Evolutionary conservation across 2,113 vertebrate genomes (phyloP).

Genomic region (Lepus timidus): DNA sequence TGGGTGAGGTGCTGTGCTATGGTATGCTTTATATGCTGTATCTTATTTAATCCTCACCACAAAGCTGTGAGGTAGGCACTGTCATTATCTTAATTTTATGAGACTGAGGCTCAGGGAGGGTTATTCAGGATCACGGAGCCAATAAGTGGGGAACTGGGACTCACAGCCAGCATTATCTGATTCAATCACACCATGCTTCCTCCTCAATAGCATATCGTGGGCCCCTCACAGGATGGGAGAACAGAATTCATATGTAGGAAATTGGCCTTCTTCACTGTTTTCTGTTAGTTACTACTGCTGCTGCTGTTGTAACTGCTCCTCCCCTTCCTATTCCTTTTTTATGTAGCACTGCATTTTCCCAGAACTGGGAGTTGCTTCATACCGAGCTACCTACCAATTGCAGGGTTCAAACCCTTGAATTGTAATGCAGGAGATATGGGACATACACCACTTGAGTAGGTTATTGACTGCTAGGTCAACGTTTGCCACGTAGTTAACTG

Average conservation of each 20-base stretch:
- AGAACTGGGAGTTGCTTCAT: neutral
- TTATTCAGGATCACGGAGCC: neutral
- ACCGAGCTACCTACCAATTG: neutral
- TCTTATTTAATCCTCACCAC: constrained; percentile 24
- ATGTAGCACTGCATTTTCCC: neutral
- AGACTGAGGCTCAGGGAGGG: neutral
- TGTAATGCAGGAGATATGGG: neutral
- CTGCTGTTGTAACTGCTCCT: neutral
- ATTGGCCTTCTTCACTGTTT: neutral
- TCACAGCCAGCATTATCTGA: constrained; percentile 50
- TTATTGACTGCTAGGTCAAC: neutral
- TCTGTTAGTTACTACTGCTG: neutral
- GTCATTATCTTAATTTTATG: constrained; percentile 58
- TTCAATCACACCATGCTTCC: neutral
- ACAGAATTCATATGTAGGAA: constrained; percentile 38
- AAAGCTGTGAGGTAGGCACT: constrained; percentile 10
- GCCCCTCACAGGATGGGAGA: neutral
- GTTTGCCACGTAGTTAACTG: neutral
- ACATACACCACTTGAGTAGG: neutral
- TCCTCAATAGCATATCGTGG: neutral
- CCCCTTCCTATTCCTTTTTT: neutral
- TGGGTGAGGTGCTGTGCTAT: neutral
- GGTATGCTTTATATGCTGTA: neutral
- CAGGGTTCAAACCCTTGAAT: constrained; percentile 17
- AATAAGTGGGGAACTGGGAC: neutral